A percentile compares a stretch with the other conserved stretches of the same genome.
phyloP scores from a whole-genome alignment of 2,797 vertebrate species.

The Cossypha heuglini region DNA sequence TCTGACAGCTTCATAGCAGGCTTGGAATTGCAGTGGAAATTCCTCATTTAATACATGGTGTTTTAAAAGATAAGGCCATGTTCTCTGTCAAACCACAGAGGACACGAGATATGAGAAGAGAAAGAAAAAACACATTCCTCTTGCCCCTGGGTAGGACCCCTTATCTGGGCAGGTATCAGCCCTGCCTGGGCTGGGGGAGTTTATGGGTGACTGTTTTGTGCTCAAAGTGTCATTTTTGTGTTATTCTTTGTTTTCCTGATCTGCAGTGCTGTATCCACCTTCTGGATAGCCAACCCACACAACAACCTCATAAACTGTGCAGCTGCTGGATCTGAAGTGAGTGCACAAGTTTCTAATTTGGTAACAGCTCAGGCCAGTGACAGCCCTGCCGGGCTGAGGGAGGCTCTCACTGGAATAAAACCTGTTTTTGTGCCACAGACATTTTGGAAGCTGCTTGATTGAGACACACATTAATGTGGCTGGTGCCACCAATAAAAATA shows the following conservation, averaged over 20 bases:
- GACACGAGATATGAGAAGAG: neutral
- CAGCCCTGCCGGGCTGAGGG: neutral
- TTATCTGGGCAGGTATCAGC: conserved; percentile 1
- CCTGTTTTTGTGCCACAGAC: neutral
- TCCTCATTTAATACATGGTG: conserved; percentile 25
- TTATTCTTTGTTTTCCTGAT: neutral
- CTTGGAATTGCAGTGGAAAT: conserved; percentile 37
- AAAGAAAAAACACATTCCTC: neutral
- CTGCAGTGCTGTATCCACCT: conserved; percentile 91
- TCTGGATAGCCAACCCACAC: conserved; percentile 98
- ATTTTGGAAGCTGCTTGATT: neutral
- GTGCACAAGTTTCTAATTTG: conserved; percentile 24
- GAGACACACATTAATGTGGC: neutral
- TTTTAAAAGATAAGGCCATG: conserved; percentile 32
- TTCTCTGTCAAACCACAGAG: neutral
- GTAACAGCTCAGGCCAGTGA: neutral
- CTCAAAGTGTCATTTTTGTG: neutral
- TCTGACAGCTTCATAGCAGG: conserved; percentile 36
- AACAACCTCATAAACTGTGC: conserved; percentile 94
- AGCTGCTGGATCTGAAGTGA: conserved; percentile 94
- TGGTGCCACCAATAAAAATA: neutral
- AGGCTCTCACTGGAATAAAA: neutral
- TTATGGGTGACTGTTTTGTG: neutral
- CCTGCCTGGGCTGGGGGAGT: neutral
- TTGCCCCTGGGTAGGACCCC: neutral